Evolutionary conservation across 2,888 invertebrate genomes (phyloP), one percentile per base, ranked within the genome.

Genomic region (Autographa gamma): DNA sequence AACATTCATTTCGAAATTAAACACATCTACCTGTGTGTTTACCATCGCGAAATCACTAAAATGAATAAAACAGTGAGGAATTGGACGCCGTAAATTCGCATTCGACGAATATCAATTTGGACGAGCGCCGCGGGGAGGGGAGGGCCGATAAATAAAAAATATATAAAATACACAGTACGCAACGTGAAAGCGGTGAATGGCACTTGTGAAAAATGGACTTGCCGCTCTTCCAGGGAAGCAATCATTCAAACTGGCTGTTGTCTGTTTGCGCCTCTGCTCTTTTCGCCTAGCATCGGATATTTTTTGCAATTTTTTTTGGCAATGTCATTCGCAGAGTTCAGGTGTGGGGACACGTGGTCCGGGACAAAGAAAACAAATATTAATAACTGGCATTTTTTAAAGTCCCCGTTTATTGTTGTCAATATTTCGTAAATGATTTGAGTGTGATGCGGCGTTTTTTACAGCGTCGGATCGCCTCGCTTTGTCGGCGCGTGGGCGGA

Each of bases 131-230:
- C 80, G 83, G 86, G 86, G 88, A 81, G 89, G 88, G 85, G 88
- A 88, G 85, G 85, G 66, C 76, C 92, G 93, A 93, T 94, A 95
- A 94, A 95, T 93, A 94, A 95, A 93, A 92, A 92, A 80, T 89
- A 93, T 93, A 92, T 91, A 93, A 92, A 93, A 94, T 92, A 95
- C 90, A 93, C 90, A 91, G 93, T 91, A 92, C 93, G 91, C 89
- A 92, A 92, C 92, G 92, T 93, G 93, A 93, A 95, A 93, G 94
- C 95, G 91, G 92, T 92, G 95, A 95, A 95, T 95, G 95, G 95
- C 95, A 95, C 95, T 95, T 93, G 95, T 95, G 95, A 95, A 95
- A 95, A 95, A 95, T 95, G 95, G 95, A 95, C 95, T 95, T 93
- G 93, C 94, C 95, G 93, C 95, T 94, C 95, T 95, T 95, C 92